Evolutionary conservation across 2,113 vertebrate species (phyloP).

Genomic region (Leiothrix lutea): DNA sequence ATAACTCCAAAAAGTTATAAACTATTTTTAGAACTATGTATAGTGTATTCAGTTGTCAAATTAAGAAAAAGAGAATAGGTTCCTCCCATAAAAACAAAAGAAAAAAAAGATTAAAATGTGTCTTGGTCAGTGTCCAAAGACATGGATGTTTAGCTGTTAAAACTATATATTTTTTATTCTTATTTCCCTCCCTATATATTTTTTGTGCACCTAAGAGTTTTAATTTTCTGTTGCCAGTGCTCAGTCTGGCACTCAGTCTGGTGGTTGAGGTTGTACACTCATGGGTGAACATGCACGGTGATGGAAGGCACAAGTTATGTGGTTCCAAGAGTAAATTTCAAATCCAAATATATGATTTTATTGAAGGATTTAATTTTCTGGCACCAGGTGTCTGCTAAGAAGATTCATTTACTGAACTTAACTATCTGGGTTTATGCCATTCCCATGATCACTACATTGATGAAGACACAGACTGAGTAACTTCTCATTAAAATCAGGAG

Average conservation of each 20-base stretch:
- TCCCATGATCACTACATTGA: not conserved
- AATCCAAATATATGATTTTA: not conserved
- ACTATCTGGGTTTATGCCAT: rapidly evolving
- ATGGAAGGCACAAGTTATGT: not conserved
- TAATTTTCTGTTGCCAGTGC: not conserved
- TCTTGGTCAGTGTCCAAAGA: not conserved
- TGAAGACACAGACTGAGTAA: not conserved
- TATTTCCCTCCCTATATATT: not conserved
- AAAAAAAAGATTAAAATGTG: rapidly evolving
- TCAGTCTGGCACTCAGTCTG: not conserved
- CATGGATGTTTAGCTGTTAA: not conserved
- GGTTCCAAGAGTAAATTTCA: not conserved
- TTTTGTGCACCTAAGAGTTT: not conserved
- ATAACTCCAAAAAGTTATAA: not conserved
- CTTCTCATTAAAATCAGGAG: not conserved
- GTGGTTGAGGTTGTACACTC: rapidly evolving
- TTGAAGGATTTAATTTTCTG: not conserved
- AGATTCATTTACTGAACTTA: not conserved
- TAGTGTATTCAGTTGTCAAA: not conserved
- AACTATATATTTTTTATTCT: rapidly evolving
- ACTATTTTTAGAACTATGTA: not conserved
- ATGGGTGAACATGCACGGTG: not conserved
- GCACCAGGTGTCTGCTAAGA: not conserved
- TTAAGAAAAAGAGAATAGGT: not conserved
- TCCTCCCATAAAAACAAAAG: not conserved